A percentile compares a stretch with the other conserved stretches of the same genome.
Evolutionary conservation across 2,797 vertebrate genomes (phyloP).

Genomic region (Chloroceryle inda): DNA sequence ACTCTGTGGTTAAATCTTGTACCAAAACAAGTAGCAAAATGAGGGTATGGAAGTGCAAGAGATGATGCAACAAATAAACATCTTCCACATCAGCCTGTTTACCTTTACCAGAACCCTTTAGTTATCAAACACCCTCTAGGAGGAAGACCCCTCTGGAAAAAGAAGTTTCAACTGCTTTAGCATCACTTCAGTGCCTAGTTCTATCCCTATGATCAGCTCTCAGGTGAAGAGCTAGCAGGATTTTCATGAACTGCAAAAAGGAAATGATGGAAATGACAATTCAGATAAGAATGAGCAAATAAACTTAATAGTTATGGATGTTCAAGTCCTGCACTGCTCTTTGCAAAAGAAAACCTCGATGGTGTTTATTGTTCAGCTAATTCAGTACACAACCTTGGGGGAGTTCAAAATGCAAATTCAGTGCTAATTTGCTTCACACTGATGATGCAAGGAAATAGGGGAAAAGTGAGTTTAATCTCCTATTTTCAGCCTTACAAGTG

Average conservation of each 20-base stretch:
- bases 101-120: not conserved
- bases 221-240: not conserved
- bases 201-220: not conserved
- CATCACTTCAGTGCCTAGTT: not conserved
- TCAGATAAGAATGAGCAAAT: not conserved
- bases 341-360: not conserved
- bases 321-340: not conserved
- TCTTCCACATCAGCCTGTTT: not conserved
- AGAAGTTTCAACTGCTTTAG: not conserved
- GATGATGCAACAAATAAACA: not conserved
- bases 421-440: not conserved
- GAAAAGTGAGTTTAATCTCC: not conserved
- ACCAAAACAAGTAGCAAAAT: not conserved
- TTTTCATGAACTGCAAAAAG: not conserved
- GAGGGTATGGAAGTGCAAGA: not conserved
- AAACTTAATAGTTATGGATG: not conserved
- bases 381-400: rapidly evolving
- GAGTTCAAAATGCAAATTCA: not conserved
- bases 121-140: not conserved
- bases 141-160: not conserved
- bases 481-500: not conserved
- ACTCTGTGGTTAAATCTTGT: not conserved
- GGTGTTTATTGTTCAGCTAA: not conserved
- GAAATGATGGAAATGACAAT: not conserved
- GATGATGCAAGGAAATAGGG: not conserved